These are phyloP conservation scores for Cantharis rustica DNA, from an alignment of 2,888 invertebrate species.

Conservation along the genomic window DNA sequence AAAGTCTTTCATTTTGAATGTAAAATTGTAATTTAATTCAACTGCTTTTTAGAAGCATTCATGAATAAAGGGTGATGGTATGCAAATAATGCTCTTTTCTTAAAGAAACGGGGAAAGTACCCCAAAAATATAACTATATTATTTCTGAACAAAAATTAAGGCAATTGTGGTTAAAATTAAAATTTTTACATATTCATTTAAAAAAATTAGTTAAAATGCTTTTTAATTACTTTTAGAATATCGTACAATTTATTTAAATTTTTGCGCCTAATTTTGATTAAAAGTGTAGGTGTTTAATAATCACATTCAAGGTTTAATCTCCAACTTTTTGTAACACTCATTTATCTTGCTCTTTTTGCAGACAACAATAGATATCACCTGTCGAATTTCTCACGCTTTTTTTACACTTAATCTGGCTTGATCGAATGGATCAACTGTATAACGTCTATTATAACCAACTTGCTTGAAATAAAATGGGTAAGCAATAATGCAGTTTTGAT, in stretches of 20 bases:
- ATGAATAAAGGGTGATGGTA: slow-evolving; percentile 37
- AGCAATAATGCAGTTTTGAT: slow-evolving; percentile 26
- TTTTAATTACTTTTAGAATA: not conserved
- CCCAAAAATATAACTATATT: not conserved
- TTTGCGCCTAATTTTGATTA: not conserved
- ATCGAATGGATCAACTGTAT: slow-evolving; percentile 23
- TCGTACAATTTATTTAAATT: not conserved
- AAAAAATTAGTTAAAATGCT: not conserved
- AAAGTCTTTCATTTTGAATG: slow-evolving; percentile 34
- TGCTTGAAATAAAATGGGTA: slow-evolving; percentile 18
- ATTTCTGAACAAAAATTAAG: slow-evolving; percentile 20
- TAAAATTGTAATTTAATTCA: slow-evolving; percentile 41
- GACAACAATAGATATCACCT: slow-evolving; percentile 28
- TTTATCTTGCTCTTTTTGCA: slow-evolving; percentile 24
- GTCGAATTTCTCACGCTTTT: slow-evolving; percentile 27
- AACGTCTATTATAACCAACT: slow-evolving; percentile 22
- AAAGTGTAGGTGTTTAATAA: slow-evolving; percentile 9
- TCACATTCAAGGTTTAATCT: slow-evolving; percentile 6
- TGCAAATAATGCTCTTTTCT: slow-evolving; percentile 37
- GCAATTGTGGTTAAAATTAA: slow-evolving; percentile 31
- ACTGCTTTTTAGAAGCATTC: slow-evolving; percentile 18
- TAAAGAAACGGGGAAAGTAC: slow-evolving; percentile 3
- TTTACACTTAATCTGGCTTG: slow-evolving; percentile 28
- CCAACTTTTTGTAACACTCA: slow-evolving; percentile 16
- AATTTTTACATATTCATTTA: not conserved